phyloP scores from a whole-genome alignment of 2,113 vertebrate species.

The Microtus pennsylvanicus region DNA sequence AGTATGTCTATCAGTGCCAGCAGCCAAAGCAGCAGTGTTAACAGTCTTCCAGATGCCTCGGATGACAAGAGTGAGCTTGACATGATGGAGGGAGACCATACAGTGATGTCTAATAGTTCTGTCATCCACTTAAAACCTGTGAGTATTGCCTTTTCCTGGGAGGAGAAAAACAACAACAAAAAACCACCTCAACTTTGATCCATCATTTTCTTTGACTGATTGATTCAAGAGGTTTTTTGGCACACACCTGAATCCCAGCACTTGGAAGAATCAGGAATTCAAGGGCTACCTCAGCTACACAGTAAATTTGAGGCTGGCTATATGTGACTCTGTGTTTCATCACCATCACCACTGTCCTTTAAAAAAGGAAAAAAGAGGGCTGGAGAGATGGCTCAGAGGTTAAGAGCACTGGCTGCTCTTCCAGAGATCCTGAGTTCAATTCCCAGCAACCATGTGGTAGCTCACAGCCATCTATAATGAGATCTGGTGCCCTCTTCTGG shows the following conservation, averaged over 20 bases:
- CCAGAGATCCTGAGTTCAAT: too few relatives aligned
- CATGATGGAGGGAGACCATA: constrained; percentile 97
- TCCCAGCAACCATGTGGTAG: too few relatives aligned
- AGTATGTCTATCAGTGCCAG: constrained; percentile 99
- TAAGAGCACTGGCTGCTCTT: too few relatives aligned
- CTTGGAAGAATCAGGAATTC: neutral
- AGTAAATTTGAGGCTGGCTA: neutral
- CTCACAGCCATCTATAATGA: too few relatives aligned
- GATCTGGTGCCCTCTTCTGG: too few relatives aligned
- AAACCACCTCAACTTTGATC: neutral
- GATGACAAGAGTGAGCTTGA: constrained; percentile 98
- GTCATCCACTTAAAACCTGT: constrained; percentile 98
- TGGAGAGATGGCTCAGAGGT: too few relatives aligned
- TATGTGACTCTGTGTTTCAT: neutral
- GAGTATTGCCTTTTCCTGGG: constrained; percentile 74
- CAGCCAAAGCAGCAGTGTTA: constrained; percentile 99
- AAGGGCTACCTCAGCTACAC: neutral
- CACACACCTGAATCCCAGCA: neutral
- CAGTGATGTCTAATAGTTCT: constrained; percentile 99
- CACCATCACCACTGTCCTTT: neutral
- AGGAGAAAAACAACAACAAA: too few relatives aligned
- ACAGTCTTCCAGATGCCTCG: constrained; percentile 96
- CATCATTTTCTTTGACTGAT: neutral
- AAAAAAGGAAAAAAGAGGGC: neutral
- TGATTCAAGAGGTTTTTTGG: neutral